Conservation (phyloP, 35 echinoderm and acorn worm species). For the Amphiura filiformis region DNA sequence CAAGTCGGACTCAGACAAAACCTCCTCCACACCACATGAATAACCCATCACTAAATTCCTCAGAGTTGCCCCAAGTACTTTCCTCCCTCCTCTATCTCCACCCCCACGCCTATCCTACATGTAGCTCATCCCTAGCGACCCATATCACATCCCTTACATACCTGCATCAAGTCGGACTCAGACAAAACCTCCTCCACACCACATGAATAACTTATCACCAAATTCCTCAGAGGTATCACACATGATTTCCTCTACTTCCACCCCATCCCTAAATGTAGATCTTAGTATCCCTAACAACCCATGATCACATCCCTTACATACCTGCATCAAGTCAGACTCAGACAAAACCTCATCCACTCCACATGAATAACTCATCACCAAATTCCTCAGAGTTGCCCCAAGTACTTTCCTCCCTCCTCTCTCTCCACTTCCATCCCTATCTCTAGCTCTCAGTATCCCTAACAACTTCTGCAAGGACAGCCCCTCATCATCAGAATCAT, state of each 20-base stretch:
- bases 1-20: not conserved
- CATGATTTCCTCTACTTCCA: too few species aligned
- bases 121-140: too few species aligned
- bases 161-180: not conserved
- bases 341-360: not conserved
- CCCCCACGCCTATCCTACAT: too few species aligned
- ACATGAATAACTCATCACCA: not conserved
- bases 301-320: not conserved
- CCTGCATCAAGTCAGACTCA: not conserved
- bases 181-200: too few species aligned
- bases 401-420: not conserved
- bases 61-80: not conserved
- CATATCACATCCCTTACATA: too few species aligned
- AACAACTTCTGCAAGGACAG: not conserved
- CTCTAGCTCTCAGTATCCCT: not conserved
- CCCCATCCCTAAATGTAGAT: too few species aligned
- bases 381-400: slow-evolving; percentile 1
- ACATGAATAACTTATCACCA: too few species aligned
- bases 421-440: not conserved
- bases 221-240: too few species aligned
- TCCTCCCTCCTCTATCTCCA: too few species aligned
- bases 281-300: too few species aligned
- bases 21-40: not conserved
- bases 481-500: not conserved
- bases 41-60: not conserved